These are phyloP conservation scores for Echinometra lucunter DNA, from an alignment of 53 echinoderm and acorn worm species.

Conservation along the genomic window DNA sequence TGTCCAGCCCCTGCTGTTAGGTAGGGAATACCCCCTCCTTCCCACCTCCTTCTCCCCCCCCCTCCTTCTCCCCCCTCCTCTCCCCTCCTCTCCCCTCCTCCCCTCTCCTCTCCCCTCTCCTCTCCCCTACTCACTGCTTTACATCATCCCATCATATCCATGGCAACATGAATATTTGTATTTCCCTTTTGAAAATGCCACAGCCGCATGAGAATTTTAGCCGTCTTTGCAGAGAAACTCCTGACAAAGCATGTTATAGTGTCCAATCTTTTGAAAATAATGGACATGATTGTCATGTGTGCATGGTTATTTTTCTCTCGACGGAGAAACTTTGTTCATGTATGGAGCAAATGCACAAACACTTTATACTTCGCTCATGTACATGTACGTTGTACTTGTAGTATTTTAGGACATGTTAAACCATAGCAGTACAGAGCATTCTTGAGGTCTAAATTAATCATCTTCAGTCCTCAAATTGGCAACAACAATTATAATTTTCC, in stretches of 20 bases:
- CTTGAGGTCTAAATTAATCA: too few relatives aligned
- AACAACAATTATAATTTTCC: too few relatives aligned
- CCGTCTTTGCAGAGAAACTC: neutral
- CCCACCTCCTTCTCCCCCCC: neutral
- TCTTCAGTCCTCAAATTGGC: too few relatives aligned
- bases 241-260: neutral
- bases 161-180: constrained; percentile 39
- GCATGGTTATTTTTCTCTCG: too few relatives aligned
- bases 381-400: too few relatives aligned
- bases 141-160: neutral
- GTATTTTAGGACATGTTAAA: too few relatives aligned
- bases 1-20: neutral
- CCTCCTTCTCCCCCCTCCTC: neutral
- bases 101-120: neutral
- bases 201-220: neutral
- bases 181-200: constrained; percentile 37
- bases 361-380: too few relatives aligned
- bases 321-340: too few relatives aligned
- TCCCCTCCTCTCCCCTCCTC: neutral
- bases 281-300: too few relatives aligned
- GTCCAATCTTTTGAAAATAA: neutral
- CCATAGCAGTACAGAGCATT: too few relatives aligned
- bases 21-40: constrained; percentile 31
- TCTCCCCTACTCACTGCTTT: neutral
- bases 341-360: too few relatives aligned